Base-by-base conservation (phyloP, 2,888 invertebrate species). In the Tenthredo livida region DNA sequence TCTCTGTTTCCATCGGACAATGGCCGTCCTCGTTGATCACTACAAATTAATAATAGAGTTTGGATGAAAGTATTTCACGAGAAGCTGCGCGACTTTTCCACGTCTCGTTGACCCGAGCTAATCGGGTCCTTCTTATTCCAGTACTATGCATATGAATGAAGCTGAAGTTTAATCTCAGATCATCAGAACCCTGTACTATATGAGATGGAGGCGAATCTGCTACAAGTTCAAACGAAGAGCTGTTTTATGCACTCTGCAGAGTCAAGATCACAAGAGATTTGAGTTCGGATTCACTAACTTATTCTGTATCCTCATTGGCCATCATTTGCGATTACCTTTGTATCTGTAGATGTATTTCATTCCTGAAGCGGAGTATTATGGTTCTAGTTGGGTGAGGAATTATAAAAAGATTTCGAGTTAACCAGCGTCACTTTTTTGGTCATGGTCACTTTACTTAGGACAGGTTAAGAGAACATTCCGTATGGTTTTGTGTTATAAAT, bases 1-100 rank as follows among this genome's bases (percentile, higher is more conserved):
- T 61, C 21, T 80, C 40, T 80, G 40, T 61, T 61, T 61, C 80
- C n/a, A 37, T 61, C 10, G 17, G 40, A 80, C 21, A 80, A 80
- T 80, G 40, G 37, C 15, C 21, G 6, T 25, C 37, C 7, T 25
- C 40, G 47, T 37, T 78, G 29, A 12, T 37, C 84, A 77, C 73
- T 47, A 58, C 73, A 77, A 77, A 77, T 84, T 84, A 84, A 33
- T 67, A 67, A 77, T 58, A 77, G 61, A 58, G 77, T 75, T 61
- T 0, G 29, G n/a, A 17, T 33, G 21, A 33, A 29, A 77, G 77
- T 77, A 9, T 29, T 54, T 17, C 29, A 7, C 17, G 21, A 40
- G 73, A 25, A 73, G 12, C 33, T 15, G n/a, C 10, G 40, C 70
- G 29, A 73, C 2, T 43, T 73, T 73, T 9, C 21, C 10, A 29